phyloP scores from a whole-genome alignment of 2,888 invertebrate genomes.

The Apamea sordens region DNA sequence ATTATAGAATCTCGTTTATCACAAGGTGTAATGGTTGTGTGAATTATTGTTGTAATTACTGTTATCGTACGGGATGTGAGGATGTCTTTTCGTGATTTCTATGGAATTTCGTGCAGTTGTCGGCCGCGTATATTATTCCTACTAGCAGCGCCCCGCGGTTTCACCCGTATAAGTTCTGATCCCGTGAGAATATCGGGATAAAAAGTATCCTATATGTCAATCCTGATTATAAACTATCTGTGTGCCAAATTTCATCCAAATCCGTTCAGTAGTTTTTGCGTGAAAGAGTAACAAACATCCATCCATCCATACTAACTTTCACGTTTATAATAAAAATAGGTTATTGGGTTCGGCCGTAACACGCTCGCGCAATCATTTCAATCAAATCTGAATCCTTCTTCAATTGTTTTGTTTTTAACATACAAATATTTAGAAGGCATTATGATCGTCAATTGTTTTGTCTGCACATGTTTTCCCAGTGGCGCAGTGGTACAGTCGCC shows the following conservation, averaged over 20 bases:
- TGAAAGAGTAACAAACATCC: not conserved
- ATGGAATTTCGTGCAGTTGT: not conserved
- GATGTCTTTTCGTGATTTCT: constrained; percentile 19
- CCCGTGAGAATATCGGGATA: not conserved
- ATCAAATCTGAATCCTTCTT: not conserved
- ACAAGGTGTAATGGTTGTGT: constrained; percentile 80
- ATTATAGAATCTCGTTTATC: constrained; percentile 87
- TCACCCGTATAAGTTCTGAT: not conserved
- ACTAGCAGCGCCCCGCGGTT: not conserved
- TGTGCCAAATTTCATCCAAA: too few relatives aligned
- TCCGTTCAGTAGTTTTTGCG: not conserved
- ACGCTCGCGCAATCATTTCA: not conserved
- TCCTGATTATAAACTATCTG: too few relatives aligned
- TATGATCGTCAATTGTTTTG: constrained; percentile 1
- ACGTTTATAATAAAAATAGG: not conserved
- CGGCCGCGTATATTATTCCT: not conserved
- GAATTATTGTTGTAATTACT: constrained; percentile 82
- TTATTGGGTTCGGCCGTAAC: too few relatives aligned
- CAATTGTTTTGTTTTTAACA: not conserved
- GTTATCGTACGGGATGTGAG: constrained; percentile 65
- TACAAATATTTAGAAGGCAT: not conserved
- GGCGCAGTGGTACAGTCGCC: constrained; percentile 75
- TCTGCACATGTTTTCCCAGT: constrained; percentile 70
- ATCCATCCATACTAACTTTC: not conserved
- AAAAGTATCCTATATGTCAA: too few relatives aligned